Evolutionary conservation across 1,140 invertebrate species (phyloP).

Genomic region (Trachymyrmex septentrionalis): DNA sequence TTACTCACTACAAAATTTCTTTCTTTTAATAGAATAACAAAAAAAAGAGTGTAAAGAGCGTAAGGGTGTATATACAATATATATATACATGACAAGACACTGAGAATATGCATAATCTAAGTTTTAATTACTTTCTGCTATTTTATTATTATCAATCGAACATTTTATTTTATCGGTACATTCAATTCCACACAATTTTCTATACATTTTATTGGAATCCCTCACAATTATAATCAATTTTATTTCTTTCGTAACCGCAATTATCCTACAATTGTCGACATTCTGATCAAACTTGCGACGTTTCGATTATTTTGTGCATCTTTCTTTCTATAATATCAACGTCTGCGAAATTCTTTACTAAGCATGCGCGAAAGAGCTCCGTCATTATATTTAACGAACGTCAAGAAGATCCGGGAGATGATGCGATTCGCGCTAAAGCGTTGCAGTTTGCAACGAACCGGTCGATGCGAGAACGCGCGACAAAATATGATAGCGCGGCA

Average conservation of each 20-base stretch:
- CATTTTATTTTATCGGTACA: not conserved
- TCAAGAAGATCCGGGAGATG: conserved; percentile 36
- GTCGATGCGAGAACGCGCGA: conserved; percentile 42
- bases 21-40: not conserved
- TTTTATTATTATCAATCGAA: not conserved
- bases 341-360: conserved; percentile 31
- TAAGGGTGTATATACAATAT: too few relatives aligned
- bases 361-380: conserved; percentile 29
- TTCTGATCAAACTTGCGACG: not conserved
- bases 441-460: conserved; percentile 46
- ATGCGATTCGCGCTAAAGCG: conserved; percentile 47
- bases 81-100: too few relatives aligned
- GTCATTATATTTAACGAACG: conserved; percentile 61
- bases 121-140: not conserved
- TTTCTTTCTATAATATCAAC: not conserved
- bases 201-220: not conserved
- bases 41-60: not conserved
- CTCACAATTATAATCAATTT: conserved; percentile 1
- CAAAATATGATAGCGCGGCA: conserved; percentile 60
- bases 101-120: not conserved
- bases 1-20: not conserved
- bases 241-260: not conserved
- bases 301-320: conserved; percentile 13
- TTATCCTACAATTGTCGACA: not conserved
- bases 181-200: not conserved